Conservation (phyloP, 2,888 invertebrate genomes). For the Aspidiotus rigidus region DNA sequence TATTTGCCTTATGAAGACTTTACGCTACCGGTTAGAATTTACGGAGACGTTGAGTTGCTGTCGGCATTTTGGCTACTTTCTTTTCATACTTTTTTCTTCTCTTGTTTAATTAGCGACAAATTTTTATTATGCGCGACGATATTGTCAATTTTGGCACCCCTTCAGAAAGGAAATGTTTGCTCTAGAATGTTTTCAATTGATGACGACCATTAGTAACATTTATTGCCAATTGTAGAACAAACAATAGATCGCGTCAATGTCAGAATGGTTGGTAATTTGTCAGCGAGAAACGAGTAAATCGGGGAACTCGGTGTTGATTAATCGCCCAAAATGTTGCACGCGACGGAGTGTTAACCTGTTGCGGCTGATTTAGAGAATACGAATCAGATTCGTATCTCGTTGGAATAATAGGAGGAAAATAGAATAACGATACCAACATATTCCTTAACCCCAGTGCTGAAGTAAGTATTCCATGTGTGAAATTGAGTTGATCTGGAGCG, state of each 20-base stretch:
- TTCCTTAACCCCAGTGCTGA: background rate
- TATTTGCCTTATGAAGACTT: too few relatives aligned
- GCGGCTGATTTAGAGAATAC: background rate
- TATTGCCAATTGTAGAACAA: constrained; percentile 1
- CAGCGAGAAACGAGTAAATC: background rate
- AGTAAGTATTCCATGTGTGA: background rate
- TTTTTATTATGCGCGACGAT: too few relatives aligned
- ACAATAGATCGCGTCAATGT: background rate
- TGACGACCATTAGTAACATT: background rate
- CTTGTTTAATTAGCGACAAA: too few relatives aligned
- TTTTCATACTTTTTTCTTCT: too few relatives aligned
- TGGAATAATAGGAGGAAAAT: too few relatives aligned
- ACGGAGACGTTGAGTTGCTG: too few relatives aligned
- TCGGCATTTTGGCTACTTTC: too few relatives aligned
- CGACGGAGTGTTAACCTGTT: constrained; percentile 1
- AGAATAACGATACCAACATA: background rate
- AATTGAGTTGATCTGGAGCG: too few relatives aligned
- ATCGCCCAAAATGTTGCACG: background rate
- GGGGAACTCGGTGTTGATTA: background rate
- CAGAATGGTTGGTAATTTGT: background rate
- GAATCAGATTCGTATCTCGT: background rate
- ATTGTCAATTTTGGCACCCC: too few relatives aligned
- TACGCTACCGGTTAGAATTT: too few relatives aligned
- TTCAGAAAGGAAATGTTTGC: too few relatives aligned
- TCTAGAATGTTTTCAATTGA: too few relatives aligned